Base-by-base conservation (phyloP, 2,888 invertebrate species). In the Dryadula phaetusa region DNA sequence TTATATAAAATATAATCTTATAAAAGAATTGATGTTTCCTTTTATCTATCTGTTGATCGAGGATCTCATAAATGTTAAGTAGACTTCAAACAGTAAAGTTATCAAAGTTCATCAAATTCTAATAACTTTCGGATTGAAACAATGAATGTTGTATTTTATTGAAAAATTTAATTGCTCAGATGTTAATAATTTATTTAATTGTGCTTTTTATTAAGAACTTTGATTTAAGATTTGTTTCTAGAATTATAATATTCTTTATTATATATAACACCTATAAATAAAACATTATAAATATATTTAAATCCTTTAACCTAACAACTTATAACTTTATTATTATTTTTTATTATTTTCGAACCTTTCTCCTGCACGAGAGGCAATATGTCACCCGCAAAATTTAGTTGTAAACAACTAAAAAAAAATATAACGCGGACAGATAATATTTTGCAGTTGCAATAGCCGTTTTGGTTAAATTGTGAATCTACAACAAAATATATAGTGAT, bases 1-100 rank as follows among this genome's bases (percentile, higher is more conserved):
- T 20, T 2, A 16, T 12, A 56, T n/a, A n/a, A 37, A 25, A 56
- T 25, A 37, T 56, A 10, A 20, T 28, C 2, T 53, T 54, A 56
- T 46, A 40, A 52, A 53, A 62, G 34, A 16, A 42, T 47, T 22
- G 32, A 10, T 49, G 28, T 54, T 47, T 40, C 28, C 49, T 52
- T 66, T 66, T 58, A 40, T 64, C 16, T 56, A 25, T 46, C 22
- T 53, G 40, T 66, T 60, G 63, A 60, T 37, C 34, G 46, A 46
- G 56, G 37, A 47, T 47, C 66, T 69, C 58, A 69, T 63, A 69
- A 66, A 69, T 69, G 44, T 66, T 69, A 66, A 69, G 58, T 66
- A 52, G 34, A 66, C 46, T 69, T 60, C 62, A 63, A 69, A 63
- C 62, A 63, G 53, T 42, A 34, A 61, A 69, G 53, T 66, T 69